These are phyloP conservation scores for Cynoglossus semilaevis DNA, from an alignment of 2,113 vertebrate species.

Conservation along the genomic window DNA sequence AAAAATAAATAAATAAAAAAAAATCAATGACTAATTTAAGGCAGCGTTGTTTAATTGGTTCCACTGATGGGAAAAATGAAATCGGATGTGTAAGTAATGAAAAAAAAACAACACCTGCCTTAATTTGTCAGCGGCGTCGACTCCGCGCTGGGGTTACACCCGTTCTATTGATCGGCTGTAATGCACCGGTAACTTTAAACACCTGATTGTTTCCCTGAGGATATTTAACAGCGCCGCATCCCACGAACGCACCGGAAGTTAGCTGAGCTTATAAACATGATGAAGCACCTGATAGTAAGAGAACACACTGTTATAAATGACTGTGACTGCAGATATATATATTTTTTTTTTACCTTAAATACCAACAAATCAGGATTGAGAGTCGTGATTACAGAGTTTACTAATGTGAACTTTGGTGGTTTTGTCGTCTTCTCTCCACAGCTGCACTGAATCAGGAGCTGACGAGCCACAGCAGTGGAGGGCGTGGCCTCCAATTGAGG, in stretches of 20 bases:
- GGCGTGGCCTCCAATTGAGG: too few relatives aligned
- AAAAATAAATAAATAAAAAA: too few relatives aligned
- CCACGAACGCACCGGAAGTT: conserved; percentile 12
- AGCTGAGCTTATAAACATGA: conserved; percentile 32
- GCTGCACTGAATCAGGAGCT: too few relatives aligned
- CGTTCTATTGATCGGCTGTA: conserved; percentile 63
- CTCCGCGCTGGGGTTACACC: conserved; percentile 26
- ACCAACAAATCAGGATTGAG: too few relatives aligned
- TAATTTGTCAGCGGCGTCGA: conserved; percentile 73
- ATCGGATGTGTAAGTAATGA: conserved; percentile 76
- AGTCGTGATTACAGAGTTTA: too few relatives aligned
- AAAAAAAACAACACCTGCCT: conserved; percentile 69
- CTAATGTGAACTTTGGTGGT: too few relatives aligned
- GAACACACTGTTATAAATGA: too few relatives aligned
- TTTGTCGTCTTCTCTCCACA: too few relatives aligned
- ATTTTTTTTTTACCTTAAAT: too few relatives aligned
- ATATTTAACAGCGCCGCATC: conserved; percentile 62
- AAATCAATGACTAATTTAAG: conserved; percentile 76
- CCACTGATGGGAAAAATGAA: conserved; percentile 72
- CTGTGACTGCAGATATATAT: too few relatives aligned
- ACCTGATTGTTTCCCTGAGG: conserved; percentile 64
- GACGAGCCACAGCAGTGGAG: too few relatives aligned
- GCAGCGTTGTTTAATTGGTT: conserved; percentile 74
- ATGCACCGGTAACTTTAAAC: conserved; percentile 55
- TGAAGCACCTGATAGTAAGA: conserved; percentile 13